Conservation (phyloP, 2,113 vertebrate species). For the Anser brachyrhynchus region DNA sequence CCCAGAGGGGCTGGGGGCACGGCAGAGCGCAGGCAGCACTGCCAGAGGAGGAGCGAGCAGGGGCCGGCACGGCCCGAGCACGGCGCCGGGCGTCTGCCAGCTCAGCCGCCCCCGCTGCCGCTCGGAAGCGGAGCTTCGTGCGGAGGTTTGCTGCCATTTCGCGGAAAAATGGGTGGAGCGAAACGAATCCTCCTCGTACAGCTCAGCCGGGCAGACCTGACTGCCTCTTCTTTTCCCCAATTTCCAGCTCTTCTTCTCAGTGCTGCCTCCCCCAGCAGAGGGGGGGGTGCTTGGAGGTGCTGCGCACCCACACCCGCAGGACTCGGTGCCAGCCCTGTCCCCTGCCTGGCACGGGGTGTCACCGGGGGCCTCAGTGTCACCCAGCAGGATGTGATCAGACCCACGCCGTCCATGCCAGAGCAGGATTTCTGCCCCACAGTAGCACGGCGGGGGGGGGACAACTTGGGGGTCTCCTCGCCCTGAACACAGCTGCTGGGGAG, state of each 20-base stretch:
- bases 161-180: neutral
- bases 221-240: neutral
- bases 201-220: neutral
- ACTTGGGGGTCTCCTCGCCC: neutral
- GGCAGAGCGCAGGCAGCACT: neutral
- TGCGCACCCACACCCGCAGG: neutral
- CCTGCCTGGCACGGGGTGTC: neutral
- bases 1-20: neutral
- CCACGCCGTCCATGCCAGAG: neutral
- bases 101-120: neutral
- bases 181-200: rapidly evolving
- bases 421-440: neutral
- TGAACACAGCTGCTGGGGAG: too few species aligned
- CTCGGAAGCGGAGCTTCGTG: rapidly evolving
- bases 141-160: neutral
- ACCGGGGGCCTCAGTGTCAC: neutral
- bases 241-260: neutral
- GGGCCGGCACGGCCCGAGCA: rapidly evolving
- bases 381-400: neutral
- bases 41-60: neutral
- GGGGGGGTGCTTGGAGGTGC: neutral
- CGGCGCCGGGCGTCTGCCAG: neutral
- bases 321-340: neutral
- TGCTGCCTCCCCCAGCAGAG: neutral
- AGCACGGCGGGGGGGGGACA: neutral